Evolutionary conservation across 2,113 vertebrate species (phyloP).

Genomic region (Cisticola juncidis): DNA sequence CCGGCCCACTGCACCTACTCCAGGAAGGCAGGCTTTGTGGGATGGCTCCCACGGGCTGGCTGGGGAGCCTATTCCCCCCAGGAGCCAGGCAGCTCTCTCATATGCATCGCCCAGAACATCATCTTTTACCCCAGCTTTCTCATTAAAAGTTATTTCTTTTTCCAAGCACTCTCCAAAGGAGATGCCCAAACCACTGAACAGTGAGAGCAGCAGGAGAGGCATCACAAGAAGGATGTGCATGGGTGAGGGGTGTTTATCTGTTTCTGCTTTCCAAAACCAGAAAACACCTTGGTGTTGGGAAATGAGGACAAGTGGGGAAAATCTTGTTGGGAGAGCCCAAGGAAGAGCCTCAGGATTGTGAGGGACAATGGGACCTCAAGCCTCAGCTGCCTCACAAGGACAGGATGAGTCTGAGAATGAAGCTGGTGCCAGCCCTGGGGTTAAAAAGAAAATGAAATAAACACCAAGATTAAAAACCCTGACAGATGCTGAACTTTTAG

Average conservation of each 20-base stretch:
- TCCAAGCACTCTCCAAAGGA: neutral
- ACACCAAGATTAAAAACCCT: neutral
- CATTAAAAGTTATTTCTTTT: neutral
- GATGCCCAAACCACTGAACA: neutral
- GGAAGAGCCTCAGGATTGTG: neutral
- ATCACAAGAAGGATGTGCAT: accelerated
- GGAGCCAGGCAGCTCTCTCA: accelerated
- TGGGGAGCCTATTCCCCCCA: neutral
- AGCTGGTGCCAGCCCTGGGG: neutral
- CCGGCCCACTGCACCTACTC: no score
- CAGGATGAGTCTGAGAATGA: neutral
- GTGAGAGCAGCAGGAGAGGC: neutral
- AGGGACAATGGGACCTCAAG: accelerated
- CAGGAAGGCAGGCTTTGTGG: neutral
- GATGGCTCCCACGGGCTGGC: accelerated
- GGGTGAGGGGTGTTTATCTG: neutral
- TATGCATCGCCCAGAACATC: accelerated
- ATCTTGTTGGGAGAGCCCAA: neutral
- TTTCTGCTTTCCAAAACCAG: neutral
- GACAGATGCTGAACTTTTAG: neutral
- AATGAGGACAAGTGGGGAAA: accelerated
- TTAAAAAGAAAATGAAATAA: neutral
- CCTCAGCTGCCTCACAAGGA: accelerated
- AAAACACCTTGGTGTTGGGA: neutral
- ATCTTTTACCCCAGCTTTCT: neutral